Percentiles rank a stretch among this genome's conserved stretches.
Conservation (phyloP, 2,113 vertebrate genomes). For the Mirounga angustirostris region DNA sequence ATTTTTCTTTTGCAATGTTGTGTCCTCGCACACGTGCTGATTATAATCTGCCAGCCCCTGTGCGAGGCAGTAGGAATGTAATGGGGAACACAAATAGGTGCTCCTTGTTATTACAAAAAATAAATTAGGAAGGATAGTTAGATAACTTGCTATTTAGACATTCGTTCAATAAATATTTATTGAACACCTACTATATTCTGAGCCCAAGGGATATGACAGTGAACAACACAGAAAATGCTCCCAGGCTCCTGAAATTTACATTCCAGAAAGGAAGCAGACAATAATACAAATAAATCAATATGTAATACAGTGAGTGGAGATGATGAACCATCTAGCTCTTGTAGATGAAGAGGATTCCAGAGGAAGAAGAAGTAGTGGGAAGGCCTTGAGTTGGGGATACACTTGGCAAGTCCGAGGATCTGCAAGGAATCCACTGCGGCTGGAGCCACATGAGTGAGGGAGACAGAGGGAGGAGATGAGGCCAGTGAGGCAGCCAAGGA, state of each 20-base stretch:
- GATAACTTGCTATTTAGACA: slow-evolving; percentile 17
- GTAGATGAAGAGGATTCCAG: neutral
- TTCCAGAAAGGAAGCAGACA: slow-evolving; percentile 22
- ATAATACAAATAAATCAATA: neutral
- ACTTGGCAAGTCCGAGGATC: neutral
- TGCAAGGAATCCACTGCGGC: neutral
- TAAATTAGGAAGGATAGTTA: neutral
- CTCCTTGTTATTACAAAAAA: neutral
- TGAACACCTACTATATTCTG: neutral
- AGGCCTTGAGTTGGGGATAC: neutral
- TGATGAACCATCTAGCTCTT: neutral
- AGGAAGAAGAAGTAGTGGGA: neutral
- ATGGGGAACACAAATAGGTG: neutral
- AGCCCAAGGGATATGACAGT: neutral
- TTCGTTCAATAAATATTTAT: neutral
- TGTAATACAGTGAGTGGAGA: neutral
- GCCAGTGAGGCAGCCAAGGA: neutral
- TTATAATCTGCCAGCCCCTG: neutral
- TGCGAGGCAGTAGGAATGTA: neutral
- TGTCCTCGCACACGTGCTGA: neutral
- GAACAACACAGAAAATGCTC: neutral
- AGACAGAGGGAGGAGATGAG: neutral
- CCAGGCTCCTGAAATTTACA: neutral
- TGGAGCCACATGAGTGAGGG: neutral
- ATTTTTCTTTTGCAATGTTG: neutral